Evolutionary conservation across 2,888 invertebrate species (phyloP).

Genomic region (Philereme vetulata): DNA sequence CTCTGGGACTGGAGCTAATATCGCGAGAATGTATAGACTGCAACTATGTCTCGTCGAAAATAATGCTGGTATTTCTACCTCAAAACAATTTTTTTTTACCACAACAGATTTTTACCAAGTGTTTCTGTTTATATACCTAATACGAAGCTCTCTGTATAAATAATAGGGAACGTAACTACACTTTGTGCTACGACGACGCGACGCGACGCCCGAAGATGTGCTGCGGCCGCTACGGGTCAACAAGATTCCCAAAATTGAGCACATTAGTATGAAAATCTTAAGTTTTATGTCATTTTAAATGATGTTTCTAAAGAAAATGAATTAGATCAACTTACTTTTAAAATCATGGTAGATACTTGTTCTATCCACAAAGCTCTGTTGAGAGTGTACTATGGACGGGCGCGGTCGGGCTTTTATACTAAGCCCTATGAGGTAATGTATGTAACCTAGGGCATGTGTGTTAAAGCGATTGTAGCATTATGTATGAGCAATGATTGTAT

Average conservation of each 20-base stretch:
- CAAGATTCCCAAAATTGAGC: conserved; percentile 6
- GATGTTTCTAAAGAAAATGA: conserved; percentile 11
- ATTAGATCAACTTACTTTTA: conserved; percentile 64
- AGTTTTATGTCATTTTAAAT: background rate
- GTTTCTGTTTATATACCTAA: too few relatives aligned
- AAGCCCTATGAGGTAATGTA: conserved; percentile 47
- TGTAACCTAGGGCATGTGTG: conserved; percentile 53
- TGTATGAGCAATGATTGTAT: conserved; percentile 42
- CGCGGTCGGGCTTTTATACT: conserved; percentile 68
- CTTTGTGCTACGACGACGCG: background rate
- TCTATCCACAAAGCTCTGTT: conserved; percentile 54
- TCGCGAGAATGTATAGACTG: too few relatives aligned
- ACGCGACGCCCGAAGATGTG: too few relatives aligned
- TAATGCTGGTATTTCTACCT: too few relatives aligned
- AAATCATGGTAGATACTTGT: conserved; percentile 65
- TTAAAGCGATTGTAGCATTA: conserved; percentile 52
- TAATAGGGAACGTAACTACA: too few relatives aligned
- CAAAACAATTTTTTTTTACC: too few relatives aligned
- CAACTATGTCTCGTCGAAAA: too few relatives aligned
- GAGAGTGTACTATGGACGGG: conserved; percentile 51
- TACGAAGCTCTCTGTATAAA: too few relatives aligned
- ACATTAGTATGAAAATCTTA: conserved; percentile 6
- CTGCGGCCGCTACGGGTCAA: conserved; percentile 11
- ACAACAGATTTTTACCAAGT: too few relatives aligned
- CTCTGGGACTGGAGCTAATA: background rate